Conservation (phyloP, 2,797 vertebrate species). For the Picus viridis region DNA sequence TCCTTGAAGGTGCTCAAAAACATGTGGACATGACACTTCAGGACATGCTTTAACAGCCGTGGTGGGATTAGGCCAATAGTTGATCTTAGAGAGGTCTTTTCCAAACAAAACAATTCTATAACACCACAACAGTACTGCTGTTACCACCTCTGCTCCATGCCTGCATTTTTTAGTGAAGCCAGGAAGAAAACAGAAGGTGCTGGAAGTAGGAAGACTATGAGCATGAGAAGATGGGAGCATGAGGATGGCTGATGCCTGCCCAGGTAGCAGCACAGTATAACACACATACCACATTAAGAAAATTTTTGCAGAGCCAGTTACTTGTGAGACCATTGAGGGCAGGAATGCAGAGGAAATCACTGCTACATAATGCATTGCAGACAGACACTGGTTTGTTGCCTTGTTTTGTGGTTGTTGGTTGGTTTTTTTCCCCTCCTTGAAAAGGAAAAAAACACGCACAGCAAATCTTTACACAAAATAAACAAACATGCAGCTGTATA, state of each 20-base stretch:
- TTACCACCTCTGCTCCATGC: not conserved
- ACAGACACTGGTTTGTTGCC: not conserved
- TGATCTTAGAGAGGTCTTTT: too few species aligned
- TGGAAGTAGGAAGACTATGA: fast-evolving
- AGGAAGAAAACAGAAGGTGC: not conserved
- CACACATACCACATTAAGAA: not conserved
- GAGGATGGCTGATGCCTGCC: not conserved
- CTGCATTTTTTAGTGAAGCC: not conserved
- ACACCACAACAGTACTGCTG: not conserved
- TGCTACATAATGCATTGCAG: not conserved
- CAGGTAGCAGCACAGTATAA: not conserved
- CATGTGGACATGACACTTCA: too few species aligned
- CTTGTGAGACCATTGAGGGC: not conserved
- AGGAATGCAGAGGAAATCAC: not conserved
- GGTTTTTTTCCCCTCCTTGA: not conserved
- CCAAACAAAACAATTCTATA: not conserved
- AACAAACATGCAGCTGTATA: fast-evolving
- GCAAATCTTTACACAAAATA: not conserved
- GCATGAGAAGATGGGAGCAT: not conserved
- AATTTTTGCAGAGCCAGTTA: not conserved
- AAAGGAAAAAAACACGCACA: not conserved
- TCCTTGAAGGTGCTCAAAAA: too few species aligned
- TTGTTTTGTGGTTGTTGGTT: too few species aligned
- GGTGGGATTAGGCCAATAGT: too few species aligned
- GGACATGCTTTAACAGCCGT: too few species aligned